Conservation (phyloP, 1,140 invertebrate genomes). For the Zaprionus tsacasi region DNA sequence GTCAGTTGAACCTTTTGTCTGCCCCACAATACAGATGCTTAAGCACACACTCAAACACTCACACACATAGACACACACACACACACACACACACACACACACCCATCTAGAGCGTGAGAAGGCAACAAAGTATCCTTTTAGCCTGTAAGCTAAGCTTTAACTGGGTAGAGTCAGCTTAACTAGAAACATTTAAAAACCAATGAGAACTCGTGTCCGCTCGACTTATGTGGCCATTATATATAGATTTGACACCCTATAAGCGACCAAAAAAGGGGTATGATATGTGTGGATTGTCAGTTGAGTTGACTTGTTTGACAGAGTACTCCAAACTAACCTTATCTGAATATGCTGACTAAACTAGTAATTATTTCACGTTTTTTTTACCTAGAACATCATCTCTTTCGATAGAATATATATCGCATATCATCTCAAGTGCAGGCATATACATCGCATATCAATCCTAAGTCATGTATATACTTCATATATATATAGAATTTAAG, state of each 20-base stretch:
- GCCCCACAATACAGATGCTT: conserved; percentile 47
- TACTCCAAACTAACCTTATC: too few relatives aligned
- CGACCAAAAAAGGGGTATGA: neutral
- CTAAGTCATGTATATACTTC: too few relatives aligned
- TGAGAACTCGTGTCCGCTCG: conserved; percentile 2
- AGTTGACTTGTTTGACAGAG: too few relatives aligned
- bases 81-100: conserved; percentile 25
- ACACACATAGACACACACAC: conserved; percentile 23
- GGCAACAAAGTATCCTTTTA: conserved; percentile 6
- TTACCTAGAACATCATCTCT: too few relatives aligned
- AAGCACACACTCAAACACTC: conserved; percentile 41
- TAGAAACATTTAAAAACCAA: conserved; percentile 12
- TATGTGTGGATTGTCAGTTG: neutral
- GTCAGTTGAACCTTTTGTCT: conserved; percentile 79
- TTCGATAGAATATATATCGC: neutral
- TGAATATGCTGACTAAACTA: too few relatives aligned
- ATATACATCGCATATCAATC: neutral
- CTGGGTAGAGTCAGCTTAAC: conserved; percentile 7
- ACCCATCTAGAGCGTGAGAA: conserved; percentile 28
- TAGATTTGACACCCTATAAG: neutral
- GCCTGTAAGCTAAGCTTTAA: conserved; percentile 22
- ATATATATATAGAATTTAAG: neutral
- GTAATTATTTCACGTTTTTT: too few relatives aligned
- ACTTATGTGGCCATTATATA: conserved; percentile 3
- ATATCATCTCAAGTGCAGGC: neutral